Evolutionary conservation across 2,797 vertebrate species (phyloP).

Genomic region (Syngnathus acus): DNA sequence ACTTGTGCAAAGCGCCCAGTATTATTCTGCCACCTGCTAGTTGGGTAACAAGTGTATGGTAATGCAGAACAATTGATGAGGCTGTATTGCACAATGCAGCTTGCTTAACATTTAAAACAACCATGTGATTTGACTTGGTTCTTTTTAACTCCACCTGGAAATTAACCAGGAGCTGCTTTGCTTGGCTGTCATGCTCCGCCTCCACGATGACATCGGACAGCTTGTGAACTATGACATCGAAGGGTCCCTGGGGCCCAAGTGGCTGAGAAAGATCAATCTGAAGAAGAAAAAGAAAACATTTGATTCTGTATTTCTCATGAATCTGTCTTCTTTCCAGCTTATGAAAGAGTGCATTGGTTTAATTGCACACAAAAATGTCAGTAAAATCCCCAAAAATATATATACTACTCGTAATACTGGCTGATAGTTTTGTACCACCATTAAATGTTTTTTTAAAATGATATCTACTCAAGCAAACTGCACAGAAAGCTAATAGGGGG

Average conservation of each 20-base stretch:
- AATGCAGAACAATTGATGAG: not conserved
- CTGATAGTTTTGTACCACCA: not conserved
- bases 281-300: not conserved
- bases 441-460: not conserved
- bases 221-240: slow-evolving; percentile 71
- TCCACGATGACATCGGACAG: slow-evolving; percentile 72
- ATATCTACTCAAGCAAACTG: not conserved
- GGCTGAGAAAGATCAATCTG: slow-evolving; percentile 68
- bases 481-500: slow-evolving; percentile 5
- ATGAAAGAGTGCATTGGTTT: not conserved
- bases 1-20: too few species aligned
- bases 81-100: not conserved
- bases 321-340: not conserved
- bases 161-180: slow-evolving; percentile 60
- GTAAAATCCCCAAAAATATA: not conserved
- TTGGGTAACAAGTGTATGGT: not conserved
- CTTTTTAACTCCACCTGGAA: slow-evolving; percentile 55
- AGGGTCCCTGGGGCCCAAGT: slow-evolving; percentile 67
- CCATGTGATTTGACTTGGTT: not conserved
- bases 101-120: not conserved
- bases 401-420: not conserved
- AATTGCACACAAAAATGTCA: not conserved
- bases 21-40: too few species aligned
- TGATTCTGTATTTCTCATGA: not conserved
- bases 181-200: slow-evolving; percentile 60